Evolutionary conservation across 1,140 invertebrate genomes (phyloP), one percentile per base, ranked within the genome.

Genomic region (Caenorhabditis tropicalis): DNA sequence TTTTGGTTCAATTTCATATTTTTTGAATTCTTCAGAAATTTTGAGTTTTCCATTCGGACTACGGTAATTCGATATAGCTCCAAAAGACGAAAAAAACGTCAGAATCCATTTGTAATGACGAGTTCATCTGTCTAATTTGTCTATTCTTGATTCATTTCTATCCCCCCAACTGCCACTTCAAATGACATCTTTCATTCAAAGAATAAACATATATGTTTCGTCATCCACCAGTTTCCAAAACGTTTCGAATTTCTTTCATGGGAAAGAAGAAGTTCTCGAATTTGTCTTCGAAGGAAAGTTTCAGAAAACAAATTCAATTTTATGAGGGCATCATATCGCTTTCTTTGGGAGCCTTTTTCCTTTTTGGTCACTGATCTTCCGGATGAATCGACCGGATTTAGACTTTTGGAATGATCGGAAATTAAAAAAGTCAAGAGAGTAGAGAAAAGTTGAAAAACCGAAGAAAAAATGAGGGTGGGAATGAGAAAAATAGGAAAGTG

Each of bases 221-320:
- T 51, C n/a, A 21, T n/a, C 16, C 19, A 16, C 19, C 19, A 46
- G 19, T 12, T 46, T 46, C n/a, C n/a, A n/a, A n/a, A n/a, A n/a
- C 10, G 49, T 51, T 21, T 51, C 49, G n/a, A 51, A 60, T 60
- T 31, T 60, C 56, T 9, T 19, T 29, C 3, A 2, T 58, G n/a
- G 19, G n/a, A 70, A 29, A 29, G 31, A 19, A 70, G n/a, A n/a
- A n/a, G n/a, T n/a, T n/a, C n/a, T n/a, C n/a, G n/a, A 6, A 33
- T 70, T 70, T 33, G 31, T 60, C 9, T 10, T 46, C 43, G 10
- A 16, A 16, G 19, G 9, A 36, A 70, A 19, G 29, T 70, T 39
- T 70, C 31, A 12, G 9, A 16, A 70, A 70, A 70, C 33, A 70
- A 70, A 70, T 70, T 70, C 31, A 70, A 70, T 70, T 70, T 70